phyloP scores from a whole-genome alignment of 2,113 vertebrate species.

The Euleptes europaea region DNA sequence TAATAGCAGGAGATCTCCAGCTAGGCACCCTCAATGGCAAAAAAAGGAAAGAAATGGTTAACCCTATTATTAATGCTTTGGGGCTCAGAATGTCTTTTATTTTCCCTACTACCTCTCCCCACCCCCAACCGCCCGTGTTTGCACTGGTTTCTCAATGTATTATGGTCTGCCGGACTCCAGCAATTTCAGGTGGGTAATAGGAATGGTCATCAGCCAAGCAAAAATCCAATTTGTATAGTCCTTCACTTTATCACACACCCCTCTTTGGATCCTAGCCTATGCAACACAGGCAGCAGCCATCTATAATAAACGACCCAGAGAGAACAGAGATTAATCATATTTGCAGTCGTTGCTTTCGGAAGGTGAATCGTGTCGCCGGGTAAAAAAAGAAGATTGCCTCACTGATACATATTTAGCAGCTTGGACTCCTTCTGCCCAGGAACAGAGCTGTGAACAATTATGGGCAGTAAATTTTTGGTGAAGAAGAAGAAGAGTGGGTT shows the following conservation, averaged over 20 bases:
- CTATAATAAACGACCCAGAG: slow-evolving; percentile 46
- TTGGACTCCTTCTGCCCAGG: background rate
- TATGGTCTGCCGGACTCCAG: slow-evolving; percentile 17
- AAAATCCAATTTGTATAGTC: slow-evolving; percentile 61
- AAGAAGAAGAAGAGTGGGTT: no score
- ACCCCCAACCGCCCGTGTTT: background rate
- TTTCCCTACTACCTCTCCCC: no score
- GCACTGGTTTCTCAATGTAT: slow-evolving; percentile 32
- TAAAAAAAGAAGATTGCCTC: slow-evolving; percentile 31
- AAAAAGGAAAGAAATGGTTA: background rate
- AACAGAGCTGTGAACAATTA: background rate
- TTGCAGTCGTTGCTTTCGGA: slow-evolving; percentile 50
- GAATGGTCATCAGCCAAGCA: slow-evolving; percentile 52
- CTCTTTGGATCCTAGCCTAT: slow-evolving; percentile 32
- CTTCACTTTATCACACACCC: slow-evolving; percentile 47
- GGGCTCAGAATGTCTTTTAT: background rate
- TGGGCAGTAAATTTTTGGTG: background rate
- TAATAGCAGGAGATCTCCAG: no score
- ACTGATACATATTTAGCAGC: background rate
- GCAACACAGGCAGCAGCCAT: slow-evolving; percentile 18
- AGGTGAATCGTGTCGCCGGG: slow-evolving; percentile 31
- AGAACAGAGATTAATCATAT: slow-evolving; percentile 61
- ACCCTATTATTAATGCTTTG: background rate
- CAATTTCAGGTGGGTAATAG: slow-evolving; percentile 51
- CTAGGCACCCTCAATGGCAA: no score